These are phyloP conservation scores for Montipora efflorescens DNA, from an alignment of 64 coral and sea anemone genomes.

Conservation along the genomic window DNA sequence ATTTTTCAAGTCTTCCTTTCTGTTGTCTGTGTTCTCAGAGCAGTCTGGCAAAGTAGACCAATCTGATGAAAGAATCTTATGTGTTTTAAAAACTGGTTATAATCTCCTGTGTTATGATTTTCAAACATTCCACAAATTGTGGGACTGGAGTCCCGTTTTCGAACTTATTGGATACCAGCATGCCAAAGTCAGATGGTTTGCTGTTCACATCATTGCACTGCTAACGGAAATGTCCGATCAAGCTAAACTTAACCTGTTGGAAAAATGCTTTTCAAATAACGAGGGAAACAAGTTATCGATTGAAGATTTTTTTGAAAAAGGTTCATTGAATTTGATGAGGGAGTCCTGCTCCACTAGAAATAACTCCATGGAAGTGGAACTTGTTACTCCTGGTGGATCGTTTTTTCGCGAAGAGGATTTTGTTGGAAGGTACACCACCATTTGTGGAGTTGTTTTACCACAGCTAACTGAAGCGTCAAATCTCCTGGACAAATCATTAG, in stretches of 20 bases:
- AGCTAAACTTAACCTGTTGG: constrained; percentile 48
- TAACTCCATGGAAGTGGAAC: constrained; percentile 48
- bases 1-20: constrained; percentile 60
- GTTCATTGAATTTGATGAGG: background rate
- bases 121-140: constrained; percentile 63
- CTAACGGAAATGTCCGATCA: constrained; percentile 80
- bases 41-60: background rate
- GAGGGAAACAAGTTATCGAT: constrained; percentile 63
- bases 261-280: constrained; percentile 54
- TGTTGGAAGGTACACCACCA: constrained; percentile 58
- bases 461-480: constrained; percentile 16
- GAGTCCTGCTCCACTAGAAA: background rate
- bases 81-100: constrained; percentile 72
- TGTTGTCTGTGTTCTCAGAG: constrained; percentile 52
- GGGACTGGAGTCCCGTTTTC: constrained; percentile 78
- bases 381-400: background rate
- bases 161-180: constrained; percentile 39
- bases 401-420: constrained; percentile 85
- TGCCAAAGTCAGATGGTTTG: constrained; percentile 65
- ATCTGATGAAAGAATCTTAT: constrained; percentile 57
- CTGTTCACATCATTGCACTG: constrained; percentile 75
- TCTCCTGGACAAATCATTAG: constrained; percentile 37
- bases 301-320: background rate
- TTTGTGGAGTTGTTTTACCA: constrained; percentile 81
- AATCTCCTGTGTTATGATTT: constrained; percentile 79